Evolutionary conservation across 2,113 vertebrate genomes (phyloP).

Genomic region (Cyrtonyx montezumae): DNA sequence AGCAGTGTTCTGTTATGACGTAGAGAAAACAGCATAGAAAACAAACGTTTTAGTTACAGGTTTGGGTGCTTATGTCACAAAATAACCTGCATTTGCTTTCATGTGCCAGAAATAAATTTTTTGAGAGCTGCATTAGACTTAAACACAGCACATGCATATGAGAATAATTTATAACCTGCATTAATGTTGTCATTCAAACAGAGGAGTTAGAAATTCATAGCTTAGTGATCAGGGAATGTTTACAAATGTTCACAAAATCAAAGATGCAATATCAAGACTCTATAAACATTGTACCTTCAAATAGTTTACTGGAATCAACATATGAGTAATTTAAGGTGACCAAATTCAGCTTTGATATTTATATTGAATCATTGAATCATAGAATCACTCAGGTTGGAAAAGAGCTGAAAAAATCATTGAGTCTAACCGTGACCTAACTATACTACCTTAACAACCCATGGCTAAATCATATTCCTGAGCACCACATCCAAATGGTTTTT

Average conservation of each 20-base stretch:
- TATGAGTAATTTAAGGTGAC: not conserved
- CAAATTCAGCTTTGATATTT: not conserved
- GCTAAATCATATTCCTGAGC: too few species aligned
- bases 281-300: not conserved
- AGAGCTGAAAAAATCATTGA: too few species aligned
- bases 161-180: not conserved
- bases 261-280: rapidly evolving
- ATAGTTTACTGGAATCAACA: not conserved
- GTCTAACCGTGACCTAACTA: too few species aligned
- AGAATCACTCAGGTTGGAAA: too few species aligned
- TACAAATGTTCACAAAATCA: not conserved
- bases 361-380: rapidly evolving
- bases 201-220: not conserved
- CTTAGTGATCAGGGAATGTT: not conserved
- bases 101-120: not conserved
- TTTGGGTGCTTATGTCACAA: not conserved
- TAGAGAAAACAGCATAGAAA: not conserved
- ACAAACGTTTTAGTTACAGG: not conserved
- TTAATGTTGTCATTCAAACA: not conserved
- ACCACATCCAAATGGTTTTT: too few species aligned
- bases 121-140: not conserved
- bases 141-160: not conserved
- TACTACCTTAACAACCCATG: too few species aligned
- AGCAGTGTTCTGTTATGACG: not conserved
- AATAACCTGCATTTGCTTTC: not conserved